These are phyloP conservation scores for Vireo altiloquus DNA, from an alignment of 2,113 vertebrate genomes.

Conservation along the genomic window DNA sequence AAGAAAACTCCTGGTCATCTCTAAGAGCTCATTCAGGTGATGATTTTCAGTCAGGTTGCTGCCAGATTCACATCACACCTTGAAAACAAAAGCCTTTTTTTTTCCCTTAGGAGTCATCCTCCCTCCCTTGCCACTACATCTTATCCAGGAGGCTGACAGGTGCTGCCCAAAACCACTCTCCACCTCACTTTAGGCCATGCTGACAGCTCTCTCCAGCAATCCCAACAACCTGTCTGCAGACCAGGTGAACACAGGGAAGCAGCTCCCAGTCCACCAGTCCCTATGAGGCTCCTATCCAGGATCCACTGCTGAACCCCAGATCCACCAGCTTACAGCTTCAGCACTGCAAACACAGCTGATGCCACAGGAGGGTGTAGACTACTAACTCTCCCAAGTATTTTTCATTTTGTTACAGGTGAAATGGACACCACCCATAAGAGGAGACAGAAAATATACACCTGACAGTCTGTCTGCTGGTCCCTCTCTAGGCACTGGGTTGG, in stretches of 20 bases:
- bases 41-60: not conserved
- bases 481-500: fast-evolving
- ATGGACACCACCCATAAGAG: not conserved
- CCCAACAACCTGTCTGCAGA: not conserved
- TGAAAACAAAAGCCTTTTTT: not conserved
- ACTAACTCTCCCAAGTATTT: not conserved
- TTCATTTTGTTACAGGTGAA: not conserved
- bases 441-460: not conserved
- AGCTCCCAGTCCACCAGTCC: not conserved
- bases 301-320: not conserved
- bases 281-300: fast-evolving
- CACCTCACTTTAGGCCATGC: not conserved
- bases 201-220: not conserved
- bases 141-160: not conserved
- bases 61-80: not conserved
- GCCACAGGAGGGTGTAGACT: not conserved
- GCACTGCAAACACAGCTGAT: not conserved
- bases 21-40: not conserved
- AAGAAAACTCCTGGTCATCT: not conserved
- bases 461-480: too few relatives aligned
- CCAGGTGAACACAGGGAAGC: fast-evolving
- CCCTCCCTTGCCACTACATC: not conserved
- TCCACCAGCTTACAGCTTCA: not conserved
- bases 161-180: not conserved
- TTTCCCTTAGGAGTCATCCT: not conserved